Conservation (phyloP, 2,797 vertebrate genomes). For the Lithobates pipiens region DNA sequence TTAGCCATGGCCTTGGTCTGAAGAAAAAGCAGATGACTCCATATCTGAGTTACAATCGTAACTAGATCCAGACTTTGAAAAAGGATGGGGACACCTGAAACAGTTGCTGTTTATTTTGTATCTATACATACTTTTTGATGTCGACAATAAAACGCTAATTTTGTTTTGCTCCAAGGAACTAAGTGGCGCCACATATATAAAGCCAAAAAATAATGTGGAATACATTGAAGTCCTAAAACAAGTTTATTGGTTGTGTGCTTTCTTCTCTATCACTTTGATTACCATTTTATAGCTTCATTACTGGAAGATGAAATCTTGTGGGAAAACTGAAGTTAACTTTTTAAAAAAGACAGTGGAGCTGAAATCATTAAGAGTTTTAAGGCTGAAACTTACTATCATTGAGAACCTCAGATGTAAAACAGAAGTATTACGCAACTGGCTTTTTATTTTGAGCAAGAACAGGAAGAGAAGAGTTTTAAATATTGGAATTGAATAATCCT, state of each 20-base stretch:
- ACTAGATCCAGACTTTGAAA: too few species aligned
- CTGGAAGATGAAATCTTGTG: neutral
- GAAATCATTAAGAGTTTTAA: conserved; percentile 34
- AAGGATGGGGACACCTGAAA: too few species aligned
- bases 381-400: conserved; percentile 15
- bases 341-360: neutral
- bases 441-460: neutral
- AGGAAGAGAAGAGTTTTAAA: conserved; percentile 12
- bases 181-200: too few species aligned
- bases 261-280: neutral
- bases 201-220: neutral
- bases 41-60: too few species aligned
- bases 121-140: too few species aligned
- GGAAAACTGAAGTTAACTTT: conserved; percentile 21
- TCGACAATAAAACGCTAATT: too few species aligned
- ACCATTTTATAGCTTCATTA: conserved; percentile 4
- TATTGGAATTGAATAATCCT: neutral
- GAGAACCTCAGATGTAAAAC: conserved; percentile 10
- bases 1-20: too few species aligned
- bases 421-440: neutral
- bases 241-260: neutral
- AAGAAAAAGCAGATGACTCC: too few species aligned
- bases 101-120: too few species aligned
- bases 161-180: too few species aligned
- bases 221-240: neutral